Conservation (phyloP, 2,113 vertebrate genomes). For the Amphiprion percula region DNA sequence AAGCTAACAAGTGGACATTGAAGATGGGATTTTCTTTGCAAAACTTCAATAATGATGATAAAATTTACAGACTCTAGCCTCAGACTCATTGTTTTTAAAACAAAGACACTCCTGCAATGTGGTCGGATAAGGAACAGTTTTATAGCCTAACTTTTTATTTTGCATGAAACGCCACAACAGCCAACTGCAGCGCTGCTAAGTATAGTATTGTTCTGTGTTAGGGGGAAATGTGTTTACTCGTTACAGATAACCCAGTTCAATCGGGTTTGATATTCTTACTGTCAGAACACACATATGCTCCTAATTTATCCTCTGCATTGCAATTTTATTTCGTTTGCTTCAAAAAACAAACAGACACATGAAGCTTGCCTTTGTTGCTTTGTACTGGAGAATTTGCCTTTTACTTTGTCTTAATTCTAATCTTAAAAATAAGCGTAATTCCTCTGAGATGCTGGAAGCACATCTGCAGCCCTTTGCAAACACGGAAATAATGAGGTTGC, state of each 20-base stretch:
- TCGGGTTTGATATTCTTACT: conserved; percentile 66
- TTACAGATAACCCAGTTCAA: conserved; percentile 73
- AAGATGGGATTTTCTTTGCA: background rate
- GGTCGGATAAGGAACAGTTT: conserved; percentile 38
- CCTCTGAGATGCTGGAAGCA: conserved; percentile 61
- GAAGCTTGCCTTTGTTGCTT: conserved; percentile 39
- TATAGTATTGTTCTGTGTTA: conserved; percentile 41
- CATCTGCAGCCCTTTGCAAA: conserved; percentile 54
- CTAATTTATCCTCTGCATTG: conserved; percentile 59
- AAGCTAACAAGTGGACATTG: background rate
- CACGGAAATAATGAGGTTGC: conserved; percentile 69
- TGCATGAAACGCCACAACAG: conserved; percentile 37
- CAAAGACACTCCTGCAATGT: background rate
- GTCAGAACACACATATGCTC: conserved; percentile 59
- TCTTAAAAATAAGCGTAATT: conserved; percentile 72
- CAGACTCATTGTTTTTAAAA: background rate
- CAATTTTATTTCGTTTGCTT: conserved; percentile 57
- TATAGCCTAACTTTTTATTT: conserved; percentile 41
- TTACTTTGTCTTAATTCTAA: conserved; percentile 58
- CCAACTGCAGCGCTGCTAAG: conserved; percentile 21
- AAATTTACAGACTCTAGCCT: background rate
- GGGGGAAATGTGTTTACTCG: conserved; percentile 60
- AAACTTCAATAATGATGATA: background rate
- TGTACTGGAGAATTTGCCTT: conserved; percentile 36
- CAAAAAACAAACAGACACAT: conserved; percentile 46